phyloP scores from a whole-genome alignment of 2,113 vertebrate genomes.

The Lamprotornis superbus region DNA sequence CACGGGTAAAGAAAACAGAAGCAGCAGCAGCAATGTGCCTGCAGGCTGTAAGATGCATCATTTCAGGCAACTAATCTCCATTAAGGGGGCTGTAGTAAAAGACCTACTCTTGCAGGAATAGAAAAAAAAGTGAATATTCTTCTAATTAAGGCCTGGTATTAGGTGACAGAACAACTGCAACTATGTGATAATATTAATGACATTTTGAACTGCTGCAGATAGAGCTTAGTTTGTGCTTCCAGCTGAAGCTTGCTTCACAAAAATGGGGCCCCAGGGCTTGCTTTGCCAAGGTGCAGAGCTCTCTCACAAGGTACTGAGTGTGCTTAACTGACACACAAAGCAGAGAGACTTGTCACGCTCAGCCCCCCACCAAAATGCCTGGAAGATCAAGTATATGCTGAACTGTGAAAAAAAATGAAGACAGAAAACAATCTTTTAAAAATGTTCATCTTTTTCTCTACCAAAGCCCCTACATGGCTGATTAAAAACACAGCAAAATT shows the following conservation, averaged over 20 bases:
- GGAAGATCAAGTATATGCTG: neutral
- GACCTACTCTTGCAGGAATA: neutral
- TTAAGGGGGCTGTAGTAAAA: neutral
- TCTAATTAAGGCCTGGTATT: conserved; percentile 16
- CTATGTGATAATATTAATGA: neutral
- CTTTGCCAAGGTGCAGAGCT: neutral
- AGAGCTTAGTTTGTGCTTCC: neutral
- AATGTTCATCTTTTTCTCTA: neutral
- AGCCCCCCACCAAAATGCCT: neutral
- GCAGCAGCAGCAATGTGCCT: conserved; percentile 5
- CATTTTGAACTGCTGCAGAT: neutral
- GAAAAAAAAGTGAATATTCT: neutral
- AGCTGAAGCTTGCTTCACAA: neutral
- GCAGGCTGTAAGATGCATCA: neutral
- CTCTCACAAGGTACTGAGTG: neutral
- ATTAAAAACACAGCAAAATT: neutral
- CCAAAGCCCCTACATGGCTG: neutral
- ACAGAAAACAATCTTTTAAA: neutral
- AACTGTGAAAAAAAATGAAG: neutral
- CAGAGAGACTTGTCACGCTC: neutral
- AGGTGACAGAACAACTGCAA: neutral
- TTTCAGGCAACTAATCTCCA: neutral
- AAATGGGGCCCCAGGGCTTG: neutral
- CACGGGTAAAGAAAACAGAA: neutral
- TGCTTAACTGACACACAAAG: neutral